Evolutionary conservation across 1,140 invertebrate species (phyloP).

Genomic region (Pogonomyrmex californicus): DNA sequence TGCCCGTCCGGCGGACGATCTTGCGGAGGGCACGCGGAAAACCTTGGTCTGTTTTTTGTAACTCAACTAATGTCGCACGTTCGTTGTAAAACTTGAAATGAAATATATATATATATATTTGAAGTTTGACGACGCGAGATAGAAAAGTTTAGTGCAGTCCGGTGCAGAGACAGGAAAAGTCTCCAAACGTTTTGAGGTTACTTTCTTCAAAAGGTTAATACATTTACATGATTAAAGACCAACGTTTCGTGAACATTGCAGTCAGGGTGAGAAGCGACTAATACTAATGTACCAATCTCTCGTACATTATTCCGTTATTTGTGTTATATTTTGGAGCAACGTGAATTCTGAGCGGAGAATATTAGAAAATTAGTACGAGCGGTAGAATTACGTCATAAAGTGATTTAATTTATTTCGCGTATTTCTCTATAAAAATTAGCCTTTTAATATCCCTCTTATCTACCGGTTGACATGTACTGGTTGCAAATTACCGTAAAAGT

Average conservation of each 20-base stretch:
- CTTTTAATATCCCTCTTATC: background rate
- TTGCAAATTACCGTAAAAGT: constrained; percentile 27
- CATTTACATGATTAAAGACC: too few relatives aligned
- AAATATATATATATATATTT: too few relatives aligned
- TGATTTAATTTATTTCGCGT: background rate
- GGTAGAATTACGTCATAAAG: background rate
- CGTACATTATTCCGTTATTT: background rate
- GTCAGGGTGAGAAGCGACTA: too few relatives aligned
- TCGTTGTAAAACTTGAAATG: too few relatives aligned
- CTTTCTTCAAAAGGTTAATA: too few relatives aligned
- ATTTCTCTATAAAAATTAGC: background rate
- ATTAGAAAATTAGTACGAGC: background rate
- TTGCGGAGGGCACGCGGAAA: constrained; percentile 25
- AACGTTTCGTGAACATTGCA: too few relatives aligned
- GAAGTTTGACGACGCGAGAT: too few relatives aligned
- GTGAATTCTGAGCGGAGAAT: background rate
- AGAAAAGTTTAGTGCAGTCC: too few relatives aligned
- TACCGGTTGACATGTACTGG: background rate
- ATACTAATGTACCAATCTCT: too few relatives aligned
- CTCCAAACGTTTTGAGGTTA: too few relatives aligned
- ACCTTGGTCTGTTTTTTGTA: background rate
- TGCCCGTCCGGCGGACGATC: background rate
- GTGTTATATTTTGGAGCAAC: background rate
- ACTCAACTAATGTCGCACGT: too few relatives aligned
- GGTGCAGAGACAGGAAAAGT: too few relatives aligned